Percentiles rank a stretch among this genome's conserved stretches.
Conservation (phyloP, 1,140 invertebrate genomes). For the Brachionus rubens region DNA sequence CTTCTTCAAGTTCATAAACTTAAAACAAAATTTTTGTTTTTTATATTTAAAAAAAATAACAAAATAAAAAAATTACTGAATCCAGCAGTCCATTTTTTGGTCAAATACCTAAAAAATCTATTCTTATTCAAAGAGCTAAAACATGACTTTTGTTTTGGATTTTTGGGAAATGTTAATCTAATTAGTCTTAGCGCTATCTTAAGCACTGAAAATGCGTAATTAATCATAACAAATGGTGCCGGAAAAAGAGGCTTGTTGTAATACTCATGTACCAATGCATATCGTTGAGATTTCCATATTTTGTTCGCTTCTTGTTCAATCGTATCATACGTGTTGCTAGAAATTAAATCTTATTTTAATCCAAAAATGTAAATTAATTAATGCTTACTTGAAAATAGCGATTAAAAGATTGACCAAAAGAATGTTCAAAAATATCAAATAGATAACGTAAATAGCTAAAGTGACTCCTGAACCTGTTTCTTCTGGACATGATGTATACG, state of each 20-base stretch:
- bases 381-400: slow-evolving; percentile 45
- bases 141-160: neutral
- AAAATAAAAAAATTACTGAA: neutral
- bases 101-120: slow-evolving; percentile 9
- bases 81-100: neutral
- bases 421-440: slow-evolving; percentile 39
- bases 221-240: slow-evolving; percentile 2
- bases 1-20: slow-evolving; percentile 34
- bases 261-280: slow-evolving; percentile 17
- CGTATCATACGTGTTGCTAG: neutral
- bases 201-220: neutral
- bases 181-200: neutral
- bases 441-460: slow-evolving; percentile 1
- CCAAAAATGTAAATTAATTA: neutral
- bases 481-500: slow-evolving; percentile 4
- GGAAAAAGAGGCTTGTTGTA: slow-evolving; percentile 39
- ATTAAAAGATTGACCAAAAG: slow-evolving; percentile 33
- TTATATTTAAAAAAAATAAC: neutral
- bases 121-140: neutral
- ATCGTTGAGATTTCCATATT: slow-evolving; percentile 37
- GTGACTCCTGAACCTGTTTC: slow-evolving; percentile 13
- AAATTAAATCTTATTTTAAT: neutral
- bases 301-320: slow-evolving; percentile 38
- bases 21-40: neutral
- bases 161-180: neutral